phyloP scores from a whole-genome alignment of 2,888 invertebrate species.

The Heliconius charithonia region DNA sequence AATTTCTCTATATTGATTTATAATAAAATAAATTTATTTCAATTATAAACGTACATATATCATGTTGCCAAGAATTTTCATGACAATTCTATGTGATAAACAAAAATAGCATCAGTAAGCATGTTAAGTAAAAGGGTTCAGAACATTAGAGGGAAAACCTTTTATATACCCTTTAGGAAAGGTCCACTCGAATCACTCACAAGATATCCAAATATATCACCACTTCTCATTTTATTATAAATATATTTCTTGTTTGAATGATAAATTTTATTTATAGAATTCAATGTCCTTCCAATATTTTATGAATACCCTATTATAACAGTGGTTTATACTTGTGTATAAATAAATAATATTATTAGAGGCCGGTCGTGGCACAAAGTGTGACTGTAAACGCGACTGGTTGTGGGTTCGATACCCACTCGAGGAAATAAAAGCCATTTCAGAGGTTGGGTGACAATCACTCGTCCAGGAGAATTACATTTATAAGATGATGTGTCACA shows the following conservation, averaged over 20 bases:
- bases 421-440: no score
- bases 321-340: no score
- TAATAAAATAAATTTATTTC: background rate
- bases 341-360: no score
- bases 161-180: slow-evolving; percentile 42
- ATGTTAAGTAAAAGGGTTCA: slow-evolving; percentile 41
- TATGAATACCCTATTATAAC: background rate
- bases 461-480: no score
- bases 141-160: slow-evolving; percentile 38
- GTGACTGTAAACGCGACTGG: no score
- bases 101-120: slow-evolving; percentile 30
- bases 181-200: slow-evolving; percentile 41
- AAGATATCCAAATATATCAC: slow-evolving; percentile 31
- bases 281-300: background rate
- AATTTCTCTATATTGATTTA: background rate
- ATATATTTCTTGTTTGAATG: background rate
- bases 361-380: no score
- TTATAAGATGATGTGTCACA: no score
- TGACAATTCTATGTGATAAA: slow-evolving; percentile 22
- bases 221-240: slow-evolving; percentile 15
- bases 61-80: background rate
- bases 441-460: no score
- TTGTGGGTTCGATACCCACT: no score
- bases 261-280: background rate
- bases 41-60: background rate